These are phyloP conservation scores for Dascillus cervinus DNA, from an alignment of 2,888 invertebrate genomes.

Conservation along the genomic window DNA sequence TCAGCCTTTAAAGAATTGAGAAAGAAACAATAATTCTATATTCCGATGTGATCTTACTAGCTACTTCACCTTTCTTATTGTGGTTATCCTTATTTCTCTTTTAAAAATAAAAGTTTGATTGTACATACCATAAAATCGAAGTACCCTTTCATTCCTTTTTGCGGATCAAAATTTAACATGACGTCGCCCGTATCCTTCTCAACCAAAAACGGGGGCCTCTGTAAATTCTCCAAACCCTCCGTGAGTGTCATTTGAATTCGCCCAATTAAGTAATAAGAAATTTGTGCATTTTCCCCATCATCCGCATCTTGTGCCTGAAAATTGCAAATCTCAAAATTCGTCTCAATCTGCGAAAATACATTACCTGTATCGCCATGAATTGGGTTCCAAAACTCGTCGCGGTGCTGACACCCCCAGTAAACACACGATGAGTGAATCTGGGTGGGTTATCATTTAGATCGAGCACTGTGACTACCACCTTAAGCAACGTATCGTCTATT, in stretches of 20 bases:
- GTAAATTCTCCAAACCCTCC: constrained; percentile 76
- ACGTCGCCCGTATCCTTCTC: constrained; percentile 77
- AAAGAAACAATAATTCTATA: too few relatives aligned
- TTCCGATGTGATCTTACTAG: too few relatives aligned
- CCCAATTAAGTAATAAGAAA: constrained; percentile 72
- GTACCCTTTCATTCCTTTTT: constrained; percentile 94
- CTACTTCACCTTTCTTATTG: too few relatives aligned
- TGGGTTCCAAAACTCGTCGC: constrained; percentile 85
- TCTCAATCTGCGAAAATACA: constrained; percentile 2
- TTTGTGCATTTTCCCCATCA: constrained; percentile 62
- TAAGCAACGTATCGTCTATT: constrained; percentile 61
- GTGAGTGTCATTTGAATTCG: constrained; percentile 75
- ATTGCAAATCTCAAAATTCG: constrained; percentile 3
- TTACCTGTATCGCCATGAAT: constrained; percentile 76
- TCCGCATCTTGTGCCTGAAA: constrained; percentile 71
- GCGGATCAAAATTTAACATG: constrained; percentile 88
- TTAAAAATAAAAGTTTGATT: too few relatives aligned
- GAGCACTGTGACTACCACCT: constrained; percentile 60
- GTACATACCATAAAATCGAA: constrained; percentile 75
- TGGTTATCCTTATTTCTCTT: too few relatives aligned
- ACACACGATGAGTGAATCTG: constrained; percentile 67
- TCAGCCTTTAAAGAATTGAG: too few relatives aligned
- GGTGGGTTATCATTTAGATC: constrained; percentile 93
- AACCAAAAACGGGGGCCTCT: constrained; percentile 73
- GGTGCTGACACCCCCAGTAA: constrained; percentile 92